A percentile compares a stretch with the other conserved stretches of the same genome.
These are phyloP conservation scores for Numida meleagris DNA, from an alignment of 2,113 vertebrate genomes.

Conservation along the genomic window DNA sequence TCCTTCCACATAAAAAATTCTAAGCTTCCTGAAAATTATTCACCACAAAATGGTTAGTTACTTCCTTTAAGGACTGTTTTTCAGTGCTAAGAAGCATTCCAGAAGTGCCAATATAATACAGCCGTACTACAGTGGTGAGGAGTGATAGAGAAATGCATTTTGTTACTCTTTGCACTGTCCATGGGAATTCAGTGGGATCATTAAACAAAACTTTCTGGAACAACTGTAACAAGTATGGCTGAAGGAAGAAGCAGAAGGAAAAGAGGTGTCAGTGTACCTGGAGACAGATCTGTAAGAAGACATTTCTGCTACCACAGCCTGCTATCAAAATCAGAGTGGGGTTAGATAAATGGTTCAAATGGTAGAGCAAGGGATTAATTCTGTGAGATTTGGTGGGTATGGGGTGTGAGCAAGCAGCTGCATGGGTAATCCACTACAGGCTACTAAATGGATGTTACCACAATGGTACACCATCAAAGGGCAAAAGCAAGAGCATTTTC, in stretches of 20 bases:
- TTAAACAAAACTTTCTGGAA: neutral
- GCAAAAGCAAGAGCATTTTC: neutral
- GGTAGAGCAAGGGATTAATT: neutral
- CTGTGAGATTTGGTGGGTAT: neutral
- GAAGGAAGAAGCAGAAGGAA: neutral
- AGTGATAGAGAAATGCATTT: neutral
- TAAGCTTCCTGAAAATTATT: neutral
- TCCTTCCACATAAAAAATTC: neutral
- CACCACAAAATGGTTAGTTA: neutral
- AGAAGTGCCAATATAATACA: neutral
- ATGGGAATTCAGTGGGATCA: neutral
- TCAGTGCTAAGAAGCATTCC: neutral
- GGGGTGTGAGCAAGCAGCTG: rapidly evolving
- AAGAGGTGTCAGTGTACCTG: neutral
- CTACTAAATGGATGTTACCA: neutral
- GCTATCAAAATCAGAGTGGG: neutral
- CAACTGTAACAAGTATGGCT: neutral
- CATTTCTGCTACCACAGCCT: neutral
- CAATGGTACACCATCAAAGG: neutral
- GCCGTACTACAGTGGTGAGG: neutral
- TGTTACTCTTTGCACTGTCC: neutral
- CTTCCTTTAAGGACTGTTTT: neutral
- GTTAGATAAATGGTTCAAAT: neutral
- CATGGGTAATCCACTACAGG: no score
- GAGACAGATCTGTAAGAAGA: neutral